Percentiles rank a stretch among this genome's conserved stretches.
These are phyloP conservation scores for Gallirallus australis DNA, from an alignment of 2,797 vertebrate species.

Conservation along the genomic window DNA sequence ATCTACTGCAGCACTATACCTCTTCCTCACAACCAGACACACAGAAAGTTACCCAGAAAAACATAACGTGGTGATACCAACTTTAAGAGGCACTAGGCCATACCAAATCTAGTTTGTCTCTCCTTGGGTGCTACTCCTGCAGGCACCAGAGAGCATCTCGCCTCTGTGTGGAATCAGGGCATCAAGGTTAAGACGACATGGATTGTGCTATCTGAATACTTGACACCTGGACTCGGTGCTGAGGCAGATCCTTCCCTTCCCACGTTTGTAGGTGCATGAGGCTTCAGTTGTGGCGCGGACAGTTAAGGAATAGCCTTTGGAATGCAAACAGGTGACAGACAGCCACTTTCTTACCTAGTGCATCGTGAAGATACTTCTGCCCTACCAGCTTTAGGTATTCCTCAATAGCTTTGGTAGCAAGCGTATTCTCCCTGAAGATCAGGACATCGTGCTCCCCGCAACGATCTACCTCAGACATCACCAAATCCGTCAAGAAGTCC, in stretches of 20 bases:
- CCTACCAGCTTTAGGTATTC: constrained; percentile 97
- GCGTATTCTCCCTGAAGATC: constrained; percentile 97
- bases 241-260: background rate
- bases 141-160: background rate
- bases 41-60: background rate
- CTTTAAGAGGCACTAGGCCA: background rate
- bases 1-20: background rate
- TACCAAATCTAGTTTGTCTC: background rate
- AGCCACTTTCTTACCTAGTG: constrained; percentile 85
- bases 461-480: constrained; percentile 97
- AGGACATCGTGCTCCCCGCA: constrained; percentile 94
- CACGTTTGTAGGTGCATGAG: background rate
- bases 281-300: background rate
- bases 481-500: constrained; percentile 96
- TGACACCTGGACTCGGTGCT: background rate
- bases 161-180: background rate
- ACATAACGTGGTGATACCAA: background rate
- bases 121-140: background rate
- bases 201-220: background rate
- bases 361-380: constrained; percentile 95
- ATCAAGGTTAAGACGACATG: background rate
- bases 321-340: background rate
- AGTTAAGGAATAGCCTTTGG: background rate
- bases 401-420: constrained; percentile 96
- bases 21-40: background rate